phyloP scores from a whole-genome alignment of 2,113 vertebrate species.

The Sphaerodactylus townsendi region DNA sequence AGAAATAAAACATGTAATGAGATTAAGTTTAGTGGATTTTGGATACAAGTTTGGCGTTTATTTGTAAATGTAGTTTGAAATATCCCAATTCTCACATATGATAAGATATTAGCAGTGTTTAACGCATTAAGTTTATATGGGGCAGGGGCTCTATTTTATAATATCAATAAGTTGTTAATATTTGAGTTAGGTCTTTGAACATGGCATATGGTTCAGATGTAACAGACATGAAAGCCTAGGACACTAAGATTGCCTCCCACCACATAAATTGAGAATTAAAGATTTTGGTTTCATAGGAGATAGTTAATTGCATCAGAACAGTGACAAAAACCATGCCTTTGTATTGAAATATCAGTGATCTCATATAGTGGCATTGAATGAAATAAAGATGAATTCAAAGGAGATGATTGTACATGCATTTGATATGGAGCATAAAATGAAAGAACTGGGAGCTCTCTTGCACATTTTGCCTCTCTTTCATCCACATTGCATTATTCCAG shows the following conservation, averaged over 20 bases:
- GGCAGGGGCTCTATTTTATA: neutral
- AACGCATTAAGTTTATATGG: neutral
- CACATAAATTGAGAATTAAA: too few species aligned
- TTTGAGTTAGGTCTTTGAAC: neutral
- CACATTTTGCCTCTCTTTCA: neutral
- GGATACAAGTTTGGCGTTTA: neutral
- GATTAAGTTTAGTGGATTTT: neutral
- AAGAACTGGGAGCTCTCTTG: too few species aligned
- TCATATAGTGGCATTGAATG: too few species aligned
- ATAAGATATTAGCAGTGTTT: neutral
- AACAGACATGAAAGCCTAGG: too few species aligned
- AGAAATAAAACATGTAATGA: too few species aligned
- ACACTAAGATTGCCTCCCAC: too few species aligned
- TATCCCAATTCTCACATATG: neutral
- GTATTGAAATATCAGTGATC: neutral
- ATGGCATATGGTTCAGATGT: neutral
- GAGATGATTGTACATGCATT: too few species aligned
- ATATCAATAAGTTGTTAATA: neutral
- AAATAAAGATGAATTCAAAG: too few species aligned
- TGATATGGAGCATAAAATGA: too few species aligned
- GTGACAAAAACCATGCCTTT: neutral
- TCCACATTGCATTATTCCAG: neutral
- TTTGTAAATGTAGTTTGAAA: neutral
- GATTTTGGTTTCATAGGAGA: too few species aligned
- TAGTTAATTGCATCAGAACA: too few species aligned